These are phyloP conservation scores for Ceraclea dissimilis DNA, from an alignment of 2,888 invertebrate species.

Conservation along the genomic window DNA sequence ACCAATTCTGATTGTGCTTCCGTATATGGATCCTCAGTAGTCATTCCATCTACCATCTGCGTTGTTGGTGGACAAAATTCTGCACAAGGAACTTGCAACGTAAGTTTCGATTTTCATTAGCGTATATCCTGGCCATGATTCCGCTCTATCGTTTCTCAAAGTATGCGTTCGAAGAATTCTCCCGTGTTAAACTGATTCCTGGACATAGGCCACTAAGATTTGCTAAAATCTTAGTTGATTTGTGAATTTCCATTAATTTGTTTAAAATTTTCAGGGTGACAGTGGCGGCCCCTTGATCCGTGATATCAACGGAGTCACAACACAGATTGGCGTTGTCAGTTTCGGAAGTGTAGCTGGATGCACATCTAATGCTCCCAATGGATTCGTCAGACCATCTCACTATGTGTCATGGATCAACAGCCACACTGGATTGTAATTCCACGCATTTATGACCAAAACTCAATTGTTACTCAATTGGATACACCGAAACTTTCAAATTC, in stretches of 20 bases:
- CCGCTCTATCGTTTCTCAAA: no score
- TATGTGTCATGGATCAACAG: slow-evolving; percentile 19
- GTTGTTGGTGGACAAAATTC: slow-evolving; percentile 38
- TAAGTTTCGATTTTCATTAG: slow-evolving; percentile 12
- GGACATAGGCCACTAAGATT: no score
- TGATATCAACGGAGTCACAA: slow-evolving; percentile 4
- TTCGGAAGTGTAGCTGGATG: slow-evolving; percentile 14
- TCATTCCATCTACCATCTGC: slow-evolving; percentile 35
- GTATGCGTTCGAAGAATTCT: no score
- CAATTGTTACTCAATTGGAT: no score
- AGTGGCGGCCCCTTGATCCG: slow-evolving; percentile 20
- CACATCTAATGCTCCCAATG: slow-evolving; percentile 10
- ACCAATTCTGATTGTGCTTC: slow-evolving; percentile 33
- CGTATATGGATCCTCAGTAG: slow-evolving; percentile 29
- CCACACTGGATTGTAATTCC: slow-evolving; percentile 12
- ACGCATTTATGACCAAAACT: no score
- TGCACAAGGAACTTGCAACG: slow-evolving; percentile 31
- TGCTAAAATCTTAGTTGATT: no score
- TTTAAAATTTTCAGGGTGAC: slow-evolving; percentile 23
- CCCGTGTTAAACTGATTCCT: no score
- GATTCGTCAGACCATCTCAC: slow-evolving; percentile 16
- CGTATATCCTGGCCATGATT: no score
- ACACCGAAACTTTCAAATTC: no score
- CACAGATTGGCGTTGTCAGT: slow-evolving; percentile 19
- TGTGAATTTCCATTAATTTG: no score